A percentile compares a stretch with the other conserved stretches of the same genome.
Conservation (phyloP, 1,140 invertebrate genomes). For the Scaptodrosophila lebanonensis region DNA sequence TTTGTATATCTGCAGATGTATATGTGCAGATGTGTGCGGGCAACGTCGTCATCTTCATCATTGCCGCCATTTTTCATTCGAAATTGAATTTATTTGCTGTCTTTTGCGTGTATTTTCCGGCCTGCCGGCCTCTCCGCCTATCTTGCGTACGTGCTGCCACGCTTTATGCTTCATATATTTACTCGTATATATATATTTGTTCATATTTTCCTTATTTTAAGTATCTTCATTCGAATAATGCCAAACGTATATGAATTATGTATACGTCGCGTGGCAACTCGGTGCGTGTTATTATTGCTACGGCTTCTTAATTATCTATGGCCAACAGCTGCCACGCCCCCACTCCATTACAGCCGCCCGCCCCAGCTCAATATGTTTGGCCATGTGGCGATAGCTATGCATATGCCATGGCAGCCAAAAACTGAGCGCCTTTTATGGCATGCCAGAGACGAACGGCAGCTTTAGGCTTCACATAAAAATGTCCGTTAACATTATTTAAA, state of each 20-base stretch:
- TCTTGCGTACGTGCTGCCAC: slow-evolving; percentile 41
- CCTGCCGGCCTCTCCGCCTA: slow-evolving; percentile 3
- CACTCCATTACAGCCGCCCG: too few relatives aligned
- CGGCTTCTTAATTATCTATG: too few relatives aligned
- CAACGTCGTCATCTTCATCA: slow-evolving; percentile 62
- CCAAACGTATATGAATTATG: slow-evolving; percentile 10
- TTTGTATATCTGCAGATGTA: slow-evolving; percentile 20
- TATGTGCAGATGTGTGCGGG: slow-evolving; percentile 2
- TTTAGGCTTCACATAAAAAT: slow-evolving; percentile 55
- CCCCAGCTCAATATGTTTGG: too few relatives aligned
- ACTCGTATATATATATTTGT: slow-evolving; percentile 55
- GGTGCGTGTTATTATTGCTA: too few relatives aligned
- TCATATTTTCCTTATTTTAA: slow-evolving; percentile 47
- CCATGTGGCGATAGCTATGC: too few relatives aligned
- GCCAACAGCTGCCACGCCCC: too few relatives aligned
- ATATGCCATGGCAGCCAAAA: too few relatives aligned
- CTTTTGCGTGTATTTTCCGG: background rate
- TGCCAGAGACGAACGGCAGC: slow-evolving; percentile 50
- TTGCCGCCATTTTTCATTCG: slow-evolving; percentile 67
- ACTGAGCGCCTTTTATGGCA: slow-evolving; percentile 24
- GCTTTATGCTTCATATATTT: too few relatives aligned
- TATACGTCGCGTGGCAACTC: too few relatives aligned
- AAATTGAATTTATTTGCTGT: slow-evolving; percentile 68
- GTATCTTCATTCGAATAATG: too few relatives aligned
- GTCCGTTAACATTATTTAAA: slow-evolving; percentile 68